Percentiles rank a stretch among this genome's conserved stretches.
Evolutionary conservation across 2,888 invertebrate species (phyloP).

Genomic region (Hedya salicella): DNA sequence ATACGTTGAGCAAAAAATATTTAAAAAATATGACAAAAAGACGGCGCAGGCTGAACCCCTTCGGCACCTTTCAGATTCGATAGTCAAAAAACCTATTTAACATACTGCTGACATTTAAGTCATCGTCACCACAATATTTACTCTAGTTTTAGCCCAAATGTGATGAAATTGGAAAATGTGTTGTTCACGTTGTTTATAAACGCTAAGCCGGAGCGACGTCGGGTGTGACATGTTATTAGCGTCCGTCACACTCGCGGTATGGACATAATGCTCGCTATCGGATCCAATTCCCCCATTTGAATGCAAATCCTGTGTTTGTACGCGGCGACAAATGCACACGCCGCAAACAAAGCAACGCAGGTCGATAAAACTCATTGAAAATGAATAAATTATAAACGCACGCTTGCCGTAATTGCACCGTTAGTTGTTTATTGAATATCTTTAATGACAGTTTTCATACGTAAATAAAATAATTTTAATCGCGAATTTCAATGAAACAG

Average conservation of each 20-base stretch:
- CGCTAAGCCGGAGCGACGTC: constrained; percentile 45
- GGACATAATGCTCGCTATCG: constrained; percentile 49
- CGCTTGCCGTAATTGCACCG: constrained; percentile 63
- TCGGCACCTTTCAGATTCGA: too few species aligned
- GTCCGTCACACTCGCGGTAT: constrained; percentile 48
- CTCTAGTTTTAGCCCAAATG: neutral
- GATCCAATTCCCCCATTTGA: constrained; percentile 54
- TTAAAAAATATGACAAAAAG: too few species aligned
- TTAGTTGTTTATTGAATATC: constrained; percentile 43
- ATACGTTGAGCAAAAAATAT: too few species aligned
- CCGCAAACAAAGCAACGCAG: constrained; percentile 62
- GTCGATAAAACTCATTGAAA: constrained; percentile 71
- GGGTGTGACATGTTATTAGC: constrained; percentile 53
- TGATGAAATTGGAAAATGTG: constrained; percentile 23
- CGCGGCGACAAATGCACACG: constrained; percentile 55
- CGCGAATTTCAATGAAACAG: constrained; percentile 19
- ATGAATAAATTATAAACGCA: constrained; percentile 70
- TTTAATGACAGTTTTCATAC: constrained; percentile 27
- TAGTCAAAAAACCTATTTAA: too few species aligned
- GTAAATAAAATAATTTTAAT: constrained; percentile 20
- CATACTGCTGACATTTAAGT: too few species aligned
- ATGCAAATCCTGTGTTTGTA: constrained; percentile 63
- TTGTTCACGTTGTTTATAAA: constrained; percentile 35
- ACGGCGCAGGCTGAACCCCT: too few species aligned
- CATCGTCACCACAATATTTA: too few species aligned